phyloP scores from a whole-genome alignment of 1,140 invertebrate genomes.

The Gonatopus flavifemur region DNA sequence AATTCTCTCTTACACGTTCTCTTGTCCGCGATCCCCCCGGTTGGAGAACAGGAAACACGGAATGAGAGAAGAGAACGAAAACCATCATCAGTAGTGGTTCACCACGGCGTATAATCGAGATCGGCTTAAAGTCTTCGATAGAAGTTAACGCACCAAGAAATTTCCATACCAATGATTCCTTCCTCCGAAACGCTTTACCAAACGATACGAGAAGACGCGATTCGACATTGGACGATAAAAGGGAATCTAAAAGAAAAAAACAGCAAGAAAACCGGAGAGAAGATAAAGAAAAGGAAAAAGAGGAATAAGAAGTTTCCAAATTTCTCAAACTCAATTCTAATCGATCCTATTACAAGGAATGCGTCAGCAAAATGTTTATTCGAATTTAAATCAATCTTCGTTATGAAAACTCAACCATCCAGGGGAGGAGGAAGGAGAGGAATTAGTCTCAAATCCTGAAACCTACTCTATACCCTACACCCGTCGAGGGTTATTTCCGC shows the following conservation, averaged over 20 bases:
- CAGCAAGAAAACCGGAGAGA: too few species aligned
- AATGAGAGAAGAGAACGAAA: background rate
- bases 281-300: background rate
- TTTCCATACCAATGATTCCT: background rate
- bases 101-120: background rate
- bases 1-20: too few species aligned
- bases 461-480: too few species aligned
- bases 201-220: too few species aligned
- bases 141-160: background rate
- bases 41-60: background rate
- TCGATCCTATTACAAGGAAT: too few species aligned
- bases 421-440: too few species aligned
- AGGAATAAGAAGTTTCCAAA: background rate
- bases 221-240: too few species aligned
- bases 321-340: too few species aligned
- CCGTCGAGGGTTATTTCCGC: slow-evolving; percentile 36
- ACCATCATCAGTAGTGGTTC: too few species aligned
- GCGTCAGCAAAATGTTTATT: slow-evolving; percentile 16
- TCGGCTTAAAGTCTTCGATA: background rate
- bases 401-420: too few species aligned
- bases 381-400: slow-evolving; percentile 23
- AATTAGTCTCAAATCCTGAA: too few species aligned
- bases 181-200: too few species aligned
- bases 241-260: background rate
- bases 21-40: background rate